Conservation (phyloP, 2,888 invertebrate species). For the Coecobrya sp. region DNA sequence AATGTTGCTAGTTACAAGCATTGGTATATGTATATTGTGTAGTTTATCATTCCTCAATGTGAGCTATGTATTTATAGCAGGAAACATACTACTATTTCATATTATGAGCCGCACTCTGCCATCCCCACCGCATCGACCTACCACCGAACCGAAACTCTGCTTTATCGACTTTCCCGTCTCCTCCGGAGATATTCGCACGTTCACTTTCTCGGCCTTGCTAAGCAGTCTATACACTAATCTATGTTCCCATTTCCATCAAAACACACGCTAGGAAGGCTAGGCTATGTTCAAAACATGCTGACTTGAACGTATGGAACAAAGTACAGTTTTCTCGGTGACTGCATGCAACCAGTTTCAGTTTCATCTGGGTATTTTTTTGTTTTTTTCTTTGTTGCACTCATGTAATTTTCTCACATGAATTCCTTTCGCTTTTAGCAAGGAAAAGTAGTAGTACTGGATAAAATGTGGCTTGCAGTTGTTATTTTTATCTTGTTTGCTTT, state of each 20-base stretch:
- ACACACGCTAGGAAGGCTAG: no score
- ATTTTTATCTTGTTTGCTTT: no score
- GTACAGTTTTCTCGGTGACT: neutral
- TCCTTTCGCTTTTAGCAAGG: no score
- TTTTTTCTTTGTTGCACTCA: constrained; percentile 29
- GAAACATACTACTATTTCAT: neutral
- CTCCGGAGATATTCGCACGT: constrained; percentile 60
- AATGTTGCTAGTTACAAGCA: neutral
- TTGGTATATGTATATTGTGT: neutral
- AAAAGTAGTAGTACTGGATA: no score
- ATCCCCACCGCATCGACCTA: constrained; percentile 6
- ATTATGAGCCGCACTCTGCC: constrained; percentile 13
- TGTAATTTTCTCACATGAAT: neutral
- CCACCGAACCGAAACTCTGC: constrained; percentile 23
- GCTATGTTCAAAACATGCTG: neutral
- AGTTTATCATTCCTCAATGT: neutral
- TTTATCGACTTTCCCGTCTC: constrained; percentile 29
- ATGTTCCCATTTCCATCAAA: neutral
- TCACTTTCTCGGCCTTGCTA: constrained; percentile 56
- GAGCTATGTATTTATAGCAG: neutral
- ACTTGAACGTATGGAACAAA: neutral
- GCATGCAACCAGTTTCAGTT: constrained; percentile 39
- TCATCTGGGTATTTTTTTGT: neutral
- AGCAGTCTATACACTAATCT: neutral
- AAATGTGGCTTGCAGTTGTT: no score